These are phyloP conservation scores for Hyphantria cunea DNA, from an alignment of 1,140 invertebrate genomes.

Conservation along the genomic window DNA sequence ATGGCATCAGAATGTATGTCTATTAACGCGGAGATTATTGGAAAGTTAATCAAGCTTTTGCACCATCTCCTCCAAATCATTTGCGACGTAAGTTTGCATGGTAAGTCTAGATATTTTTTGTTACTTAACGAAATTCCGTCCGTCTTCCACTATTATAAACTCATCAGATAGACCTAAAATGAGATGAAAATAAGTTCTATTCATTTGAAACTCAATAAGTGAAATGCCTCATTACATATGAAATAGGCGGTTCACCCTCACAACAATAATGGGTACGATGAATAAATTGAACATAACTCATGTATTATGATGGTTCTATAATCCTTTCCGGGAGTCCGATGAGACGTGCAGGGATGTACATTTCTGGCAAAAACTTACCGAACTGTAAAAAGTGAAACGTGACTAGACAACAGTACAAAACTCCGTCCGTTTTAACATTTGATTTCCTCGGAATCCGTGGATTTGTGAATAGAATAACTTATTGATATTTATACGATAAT, in stretches of 20 bases:
- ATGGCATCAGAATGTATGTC: too few species aligned
- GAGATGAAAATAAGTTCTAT: too few species aligned
- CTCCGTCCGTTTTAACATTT: constrained; percentile 32
- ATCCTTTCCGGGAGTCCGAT: constrained; percentile 30
- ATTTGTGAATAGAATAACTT: constrained; percentile 28
- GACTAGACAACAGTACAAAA: constrained; percentile 34
- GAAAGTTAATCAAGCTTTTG: too few species aligned
- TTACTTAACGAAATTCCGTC: too few species aligned
- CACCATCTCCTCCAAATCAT: too few species aligned
- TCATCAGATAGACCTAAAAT: too few species aligned
- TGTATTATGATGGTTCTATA: constrained; percentile 23
- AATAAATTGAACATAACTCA: constrained; percentile 37
- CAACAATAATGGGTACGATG: constrained; percentile 7
- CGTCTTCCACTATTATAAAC: too few species aligned
- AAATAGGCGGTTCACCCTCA: background rate
- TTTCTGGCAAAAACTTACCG: constrained; percentile 34
- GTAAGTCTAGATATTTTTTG: too few species aligned
- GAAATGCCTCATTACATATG: background rate
- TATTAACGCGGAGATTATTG: too few species aligned
- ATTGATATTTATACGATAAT: constrained; percentile 15
- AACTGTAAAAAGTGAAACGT: constrained; percentile 31
- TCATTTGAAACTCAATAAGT: background rate
- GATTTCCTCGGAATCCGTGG: constrained; percentile 22
- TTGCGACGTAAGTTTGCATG: too few species aligned
- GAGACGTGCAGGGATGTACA: constrained; percentile 11